Base-by-base conservation (phyloP, 2,888 invertebrate species). In the Thymelicus sylvestris region DNA sequence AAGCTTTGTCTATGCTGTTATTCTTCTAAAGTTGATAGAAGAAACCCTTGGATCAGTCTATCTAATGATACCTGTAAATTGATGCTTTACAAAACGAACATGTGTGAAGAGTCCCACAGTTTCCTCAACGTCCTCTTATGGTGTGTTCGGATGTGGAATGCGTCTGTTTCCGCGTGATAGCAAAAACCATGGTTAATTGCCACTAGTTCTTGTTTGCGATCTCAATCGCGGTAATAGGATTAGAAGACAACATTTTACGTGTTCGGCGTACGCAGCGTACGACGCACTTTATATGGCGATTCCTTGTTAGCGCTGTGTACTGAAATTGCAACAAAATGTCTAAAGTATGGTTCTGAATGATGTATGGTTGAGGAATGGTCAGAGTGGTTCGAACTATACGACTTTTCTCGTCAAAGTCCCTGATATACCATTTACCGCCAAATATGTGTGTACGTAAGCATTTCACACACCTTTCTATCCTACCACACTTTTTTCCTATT, bases 151-250 rank as follows among this genome's bases (percentile, higher is more conserved):
- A 70, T 60, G 65, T 60, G 60, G 65, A 63, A 70, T 70, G 65
- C 39, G 70, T 65, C 63, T 64, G 69, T 60, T 70, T 70, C 69
- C 69, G 64, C 59, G 60, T 59, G 39, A 59, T 60, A 48, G 69
- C 60, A 70, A 70, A 70, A 69, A 70, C 39, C 59, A 52, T 68
- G 38, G 59, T 60, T 70, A 70, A 70, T 70, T 65, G 69, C 69
- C 69, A 60, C 69, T 38, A 48, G 69, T 60, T 65, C 69, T 70
- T 6, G 59, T 59, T 0, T 70, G 65, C 60, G 65, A 60, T 65
- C 69, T 70, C 64, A 70, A 70, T 70, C 63, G 52, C 44, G 57
- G 41, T 65, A 60, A 70, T 70, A 41, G 69, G 65, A 70, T 70
- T 24, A 60, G 70, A 64, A 70, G 70, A 65, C 65, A 60, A 65